Evolutionary conservation across 2,797 vertebrate species (phyloP), one percentile per base, ranked within the genome.

Genomic region (Anguilla pacifica): DNA sequence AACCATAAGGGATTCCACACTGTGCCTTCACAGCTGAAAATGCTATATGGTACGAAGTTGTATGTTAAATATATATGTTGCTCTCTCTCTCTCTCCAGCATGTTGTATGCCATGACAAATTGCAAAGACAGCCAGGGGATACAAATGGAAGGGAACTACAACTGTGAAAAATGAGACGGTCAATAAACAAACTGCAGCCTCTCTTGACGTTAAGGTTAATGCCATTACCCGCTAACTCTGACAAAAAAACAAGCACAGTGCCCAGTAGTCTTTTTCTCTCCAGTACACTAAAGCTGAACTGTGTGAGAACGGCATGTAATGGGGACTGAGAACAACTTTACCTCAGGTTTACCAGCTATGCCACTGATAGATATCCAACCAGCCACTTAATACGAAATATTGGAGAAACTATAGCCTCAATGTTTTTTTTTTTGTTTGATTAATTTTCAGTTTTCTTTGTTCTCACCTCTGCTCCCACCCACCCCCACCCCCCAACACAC

Each of bases 21-120:
- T 88, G 87, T 96, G 95, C 95, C 95, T 96, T 96, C 92, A 86
- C 86, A 59, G 90, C 89, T 92, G 6, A 67, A 77, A 35, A 35
- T 77, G 64, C 25, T 22, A 35, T 1, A 31, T 10, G 28, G 82
- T 28, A n/a, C 67, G 35, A 57, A 43, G 22, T 11, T 61, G 83
- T 49, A 51, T 64, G 72, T 79, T 79, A 17, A 79, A 82, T 64
- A 15, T 70, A n/a, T 28, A 59, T 59, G 57, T 17, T 19, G 31
- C 82, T 64, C 88, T 46, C 35, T 22, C 1, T 46, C 19, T 72
- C 17, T 70, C 67, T 81, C 57, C 22, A 11, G 6, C 19, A n/a
- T 9, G 46, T 25, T 82, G 2, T 22, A 81, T 22, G 15, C 77
- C 22, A 19, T 81, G 15, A 49, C 77, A 35, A 31, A 39, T 17